A percentile compares a stretch with the other conserved stretches of the same genome.
Evolutionary conservation across 2,888 invertebrate genomes (phyloP).

Genomic region (Phengaris arion): DNA sequence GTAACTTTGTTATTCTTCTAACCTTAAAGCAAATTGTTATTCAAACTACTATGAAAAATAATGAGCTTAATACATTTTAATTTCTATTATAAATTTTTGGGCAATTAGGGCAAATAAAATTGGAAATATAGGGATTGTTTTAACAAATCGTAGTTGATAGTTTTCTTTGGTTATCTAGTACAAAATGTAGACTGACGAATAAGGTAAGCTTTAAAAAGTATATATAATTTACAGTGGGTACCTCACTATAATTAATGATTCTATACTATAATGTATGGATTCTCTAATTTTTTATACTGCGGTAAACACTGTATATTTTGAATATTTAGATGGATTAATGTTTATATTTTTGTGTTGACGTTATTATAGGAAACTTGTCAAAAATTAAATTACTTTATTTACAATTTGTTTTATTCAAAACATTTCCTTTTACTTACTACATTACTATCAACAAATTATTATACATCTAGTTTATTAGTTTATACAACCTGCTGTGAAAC

Average conservation of each 20-base stretch:
- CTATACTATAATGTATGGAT: not conserved
- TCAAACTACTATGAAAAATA: not conserved
- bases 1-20: not conserved
- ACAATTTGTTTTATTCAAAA: conserved; percentile 18
- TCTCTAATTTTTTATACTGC: not conserved
- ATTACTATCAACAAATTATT: not conserved
- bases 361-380: conserved; percentile 28
- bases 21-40: not conserved
- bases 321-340: not conserved
- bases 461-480: not conserved
- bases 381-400: conserved; percentile 28
- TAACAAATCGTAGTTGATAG: not conserved
- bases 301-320: not conserved
- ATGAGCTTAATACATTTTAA: not conserved
- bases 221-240: not conserved
- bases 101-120: not conserved
- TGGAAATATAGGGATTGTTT: not conserved
- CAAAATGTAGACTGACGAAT: conserved; percentile 25
- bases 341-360: conserved; percentile 23
- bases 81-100: not conserved
- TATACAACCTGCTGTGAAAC: not conserved
- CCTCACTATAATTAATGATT: not conserved
- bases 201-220: conserved; percentile 20
- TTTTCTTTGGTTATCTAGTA: conserved; percentile 17
- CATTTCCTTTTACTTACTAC: not conserved